Percentiles rank a stretch among this genome's conserved stretches.
These are phyloP conservation scores for Thomomys bottae DNA, from an alignment of 2,113 vertebrate species.

Conservation along the genomic window DNA sequence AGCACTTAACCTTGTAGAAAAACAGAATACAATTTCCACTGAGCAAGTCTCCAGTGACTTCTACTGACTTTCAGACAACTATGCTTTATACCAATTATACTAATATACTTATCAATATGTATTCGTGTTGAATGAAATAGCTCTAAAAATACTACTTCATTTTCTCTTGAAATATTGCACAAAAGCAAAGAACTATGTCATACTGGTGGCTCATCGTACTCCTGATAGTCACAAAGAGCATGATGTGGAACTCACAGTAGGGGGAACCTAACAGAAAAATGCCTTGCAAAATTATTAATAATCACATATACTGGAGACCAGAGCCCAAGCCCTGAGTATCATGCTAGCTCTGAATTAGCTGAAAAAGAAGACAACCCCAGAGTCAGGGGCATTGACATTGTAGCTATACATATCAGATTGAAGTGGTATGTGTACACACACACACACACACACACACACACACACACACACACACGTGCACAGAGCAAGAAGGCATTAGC, in stretches of 20 bases:
- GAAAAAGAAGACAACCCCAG: background rate
- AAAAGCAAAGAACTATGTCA: background rate
- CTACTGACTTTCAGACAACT: background rate
- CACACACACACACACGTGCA: too few species aligned
- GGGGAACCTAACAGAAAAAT: too few species aligned
- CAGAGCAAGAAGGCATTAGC: too few species aligned
- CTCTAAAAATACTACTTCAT: background rate
- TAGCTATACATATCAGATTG: background rate
- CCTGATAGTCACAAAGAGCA: background rate
- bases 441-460: too few species aligned
- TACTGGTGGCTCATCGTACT: background rate
- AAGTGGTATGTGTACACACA: too few species aligned
- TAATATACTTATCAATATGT: background rate
- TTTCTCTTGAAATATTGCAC: background rate
- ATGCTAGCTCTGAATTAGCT: background rate
- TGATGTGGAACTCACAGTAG: background rate
- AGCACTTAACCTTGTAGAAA: background rate
- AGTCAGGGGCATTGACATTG: background rate
- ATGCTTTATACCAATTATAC: background rate
- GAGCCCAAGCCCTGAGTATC: background rate
- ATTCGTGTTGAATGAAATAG: background rate
- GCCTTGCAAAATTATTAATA: background rate
- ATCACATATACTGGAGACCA: background rate
- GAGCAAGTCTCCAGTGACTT: background rate
- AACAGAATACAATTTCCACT: background rate